phyloP scores from a whole-genome alignment of 1,140 invertebrate genomes.

The Ylistrum balloti region DNA sequence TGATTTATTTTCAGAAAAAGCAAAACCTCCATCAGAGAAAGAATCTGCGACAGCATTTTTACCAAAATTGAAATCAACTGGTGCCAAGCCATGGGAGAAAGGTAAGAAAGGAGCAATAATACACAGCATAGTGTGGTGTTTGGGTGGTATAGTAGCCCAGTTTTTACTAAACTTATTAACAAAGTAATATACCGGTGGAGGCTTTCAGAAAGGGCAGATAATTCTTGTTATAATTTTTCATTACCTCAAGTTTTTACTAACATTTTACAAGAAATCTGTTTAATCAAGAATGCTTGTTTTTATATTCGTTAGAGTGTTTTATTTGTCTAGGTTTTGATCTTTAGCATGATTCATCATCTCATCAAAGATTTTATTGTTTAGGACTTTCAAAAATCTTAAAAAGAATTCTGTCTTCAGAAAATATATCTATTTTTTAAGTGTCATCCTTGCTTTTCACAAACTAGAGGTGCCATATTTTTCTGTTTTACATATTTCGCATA shows the following conservation, averaged over 20 bases:
- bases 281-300: not conserved
- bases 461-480: not conserved
- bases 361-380: no score
- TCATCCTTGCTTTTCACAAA: no score
- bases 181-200: not conserved
- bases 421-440: no score
- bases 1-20: not conserved
- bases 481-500: not conserved
- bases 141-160: not conserved
- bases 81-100: constrained; percentile 63
- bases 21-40: constrained; percentile 41
- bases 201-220: not conserved
- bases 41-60: constrained; percentile 40
- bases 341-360: no score
- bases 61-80: constrained; percentile 56
- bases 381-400: no score
- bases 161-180: constrained; percentile 9
- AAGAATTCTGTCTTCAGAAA: no score
- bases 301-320: no score
- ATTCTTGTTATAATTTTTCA: no score
- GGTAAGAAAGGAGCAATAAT: constrained; percentile 35
- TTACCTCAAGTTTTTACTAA: no score
- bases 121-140: not conserved
- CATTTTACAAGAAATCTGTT: not conserved
- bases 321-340: no score